Evolutionary conservation across 2,888 invertebrate genomes (phyloP).

Genomic region (Branchellion lobata): DNA sequence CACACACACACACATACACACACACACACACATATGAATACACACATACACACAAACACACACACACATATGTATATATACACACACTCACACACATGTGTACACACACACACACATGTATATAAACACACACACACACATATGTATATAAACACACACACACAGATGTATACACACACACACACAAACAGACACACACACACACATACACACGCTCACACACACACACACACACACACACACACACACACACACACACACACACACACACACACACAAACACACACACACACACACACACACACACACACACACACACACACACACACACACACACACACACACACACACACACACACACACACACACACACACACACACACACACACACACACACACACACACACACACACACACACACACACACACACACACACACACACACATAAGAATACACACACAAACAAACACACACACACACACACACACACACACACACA

Average conservation of each 20-base stretch:
- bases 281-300: slow-evolving; percentile 22
- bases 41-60: slow-evolving; percentile 22
- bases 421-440: not conserved
- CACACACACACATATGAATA: slow-evolving; percentile 20
- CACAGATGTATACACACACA: not conserved
- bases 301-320: slow-evolving; percentile 19
- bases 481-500: no score
- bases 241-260: slow-evolving; percentile 26
- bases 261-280: slow-evolving; percentile 11
- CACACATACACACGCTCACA: not conserved
- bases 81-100: not conserved
- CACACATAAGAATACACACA: no score
- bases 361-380: not conserved
- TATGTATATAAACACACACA: not conserved
- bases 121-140: not conserved
- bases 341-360: slow-evolving; percentile 19
- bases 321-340: slow-evolving; percentile 23
- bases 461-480: no score
- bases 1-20: slow-evolving; percentile 14
- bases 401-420: slow-evolving; percentile 7
- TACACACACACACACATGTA: not conserved
- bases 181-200: not conserved
- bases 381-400: slow-evolving; percentile 23
- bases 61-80: not conserved
- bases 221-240: slow-evolving; percentile 29